Evolutionary conservation across 53 echinoderm and acorn worm species (phyloP).

Genomic region (Holothuria scabra): DNA sequence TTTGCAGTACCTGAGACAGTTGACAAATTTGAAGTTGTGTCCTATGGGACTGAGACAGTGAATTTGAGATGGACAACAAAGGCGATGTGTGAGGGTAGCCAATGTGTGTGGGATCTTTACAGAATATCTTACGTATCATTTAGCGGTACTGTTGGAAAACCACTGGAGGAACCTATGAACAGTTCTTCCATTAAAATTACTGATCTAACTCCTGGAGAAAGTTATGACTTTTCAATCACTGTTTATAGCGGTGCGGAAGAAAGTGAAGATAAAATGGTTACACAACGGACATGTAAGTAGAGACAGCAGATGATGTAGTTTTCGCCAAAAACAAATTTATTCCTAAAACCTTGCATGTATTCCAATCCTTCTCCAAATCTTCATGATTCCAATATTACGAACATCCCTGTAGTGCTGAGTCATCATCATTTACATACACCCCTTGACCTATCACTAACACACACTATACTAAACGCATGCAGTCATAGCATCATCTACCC

Average conservation of each 20-base stretch:
- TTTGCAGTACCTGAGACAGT: too few relatives aligned
- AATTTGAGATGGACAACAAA: background rate
- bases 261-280: slow-evolving; percentile 3
- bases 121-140: background rate
- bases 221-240: slow-evolving; percentile 49
- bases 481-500: too few relatives aligned
- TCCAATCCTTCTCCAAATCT: too few relatives aligned
- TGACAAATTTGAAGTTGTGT: background rate
- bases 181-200: background rate
- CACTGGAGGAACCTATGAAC: background rate
- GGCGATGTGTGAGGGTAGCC: background rate
- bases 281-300: too few relatives aligned
- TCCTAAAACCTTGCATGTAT: too few relatives aligned
- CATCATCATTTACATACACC: too few relatives aligned
- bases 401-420: too few relatives aligned
- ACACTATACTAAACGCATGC: too few relatives aligned
- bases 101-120: background rate
- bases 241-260: slow-evolving; percentile 50
- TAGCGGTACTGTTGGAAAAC: background rate
- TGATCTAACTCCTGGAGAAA: slow-evolving; percentile 53
- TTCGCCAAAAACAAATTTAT: too few relatives aligned
- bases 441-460: too few relatives aligned
- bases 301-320: too few relatives aligned
- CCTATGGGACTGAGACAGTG: background rate
- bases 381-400: too few relatives aligned